Evolutionary conservation across 2,113 vertebrate species (phyloP).

Genomic region (Mustela lutreola): DNA sequence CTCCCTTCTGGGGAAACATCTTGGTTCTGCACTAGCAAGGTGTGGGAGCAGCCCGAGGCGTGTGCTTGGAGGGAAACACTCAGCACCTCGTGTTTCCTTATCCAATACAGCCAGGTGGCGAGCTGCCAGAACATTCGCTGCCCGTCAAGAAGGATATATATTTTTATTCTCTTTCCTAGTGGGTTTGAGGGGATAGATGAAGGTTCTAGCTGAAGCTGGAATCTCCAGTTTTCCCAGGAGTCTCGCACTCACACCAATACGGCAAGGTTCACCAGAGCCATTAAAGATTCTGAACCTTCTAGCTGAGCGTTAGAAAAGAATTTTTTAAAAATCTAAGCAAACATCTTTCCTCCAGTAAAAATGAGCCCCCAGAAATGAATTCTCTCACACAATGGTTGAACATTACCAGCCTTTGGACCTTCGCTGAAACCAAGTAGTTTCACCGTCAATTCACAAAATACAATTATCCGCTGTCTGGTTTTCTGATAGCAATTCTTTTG

Average conservation of each 20-base stretch:
- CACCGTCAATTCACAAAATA: constrained; percentile 76
- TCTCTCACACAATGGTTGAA: constrained; percentile 86
- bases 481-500: constrained; percentile 79
- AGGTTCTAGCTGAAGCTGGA: neutral
- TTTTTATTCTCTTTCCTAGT: constrained; percentile 52
- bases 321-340: constrained; percentile 55
- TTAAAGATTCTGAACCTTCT: constrained; percentile 63
- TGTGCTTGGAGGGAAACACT: neutral
- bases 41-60: neutral
- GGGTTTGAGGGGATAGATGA: constrained; percentile 34
- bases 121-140: constrained; percentile 12
- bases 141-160: neutral
- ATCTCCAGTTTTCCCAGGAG: neutral
- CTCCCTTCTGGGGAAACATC: neutral
- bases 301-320: neutral
- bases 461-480: constrained; percentile 83
- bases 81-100: neutral
- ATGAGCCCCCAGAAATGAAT: constrained; percentile 78
- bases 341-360: constrained; percentile 64
- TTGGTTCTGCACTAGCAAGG: neutral
- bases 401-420: constrained; percentile 86
- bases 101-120: neutral
- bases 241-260: constrained; percentile 1
- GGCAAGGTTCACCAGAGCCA: constrained; percentile 68
- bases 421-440: constrained; percentile 79